Conservation (phyloP, 1,140 invertebrate species). For the Eupristina koningsbergeri region DNA sequence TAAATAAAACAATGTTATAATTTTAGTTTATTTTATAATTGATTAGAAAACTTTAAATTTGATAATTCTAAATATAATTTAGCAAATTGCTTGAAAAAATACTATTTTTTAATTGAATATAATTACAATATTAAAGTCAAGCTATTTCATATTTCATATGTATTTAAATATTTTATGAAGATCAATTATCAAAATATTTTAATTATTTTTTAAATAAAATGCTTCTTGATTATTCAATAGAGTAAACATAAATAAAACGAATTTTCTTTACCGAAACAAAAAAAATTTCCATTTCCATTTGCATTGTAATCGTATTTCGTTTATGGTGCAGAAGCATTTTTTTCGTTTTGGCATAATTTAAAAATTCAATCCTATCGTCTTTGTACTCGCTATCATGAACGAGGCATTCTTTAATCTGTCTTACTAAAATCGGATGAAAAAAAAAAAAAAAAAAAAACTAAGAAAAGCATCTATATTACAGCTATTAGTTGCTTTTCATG, state of each 20-base stretch:
- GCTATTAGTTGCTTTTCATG: conserved; percentile 16
- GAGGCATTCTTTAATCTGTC: conserved; percentile 6
- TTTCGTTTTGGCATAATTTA: not conserved
- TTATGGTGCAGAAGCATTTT: not conserved
- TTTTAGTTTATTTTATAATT: no score
- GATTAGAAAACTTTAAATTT: no score
- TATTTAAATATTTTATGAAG: not conserved
- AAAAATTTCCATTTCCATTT: conserved; percentile 26
- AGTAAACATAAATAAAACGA: not conserved
- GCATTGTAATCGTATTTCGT: conserved; percentile 23
- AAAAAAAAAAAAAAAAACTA: not conserved
- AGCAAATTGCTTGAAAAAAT: no score
- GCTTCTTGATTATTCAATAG: not conserved
- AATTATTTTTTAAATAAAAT: not conserved
- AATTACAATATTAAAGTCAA: no score
- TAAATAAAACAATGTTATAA: no score
- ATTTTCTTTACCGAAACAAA: not conserved
- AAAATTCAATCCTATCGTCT: not conserved
- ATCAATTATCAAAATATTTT: not conserved
- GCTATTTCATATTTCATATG: no score
- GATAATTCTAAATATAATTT: no score
- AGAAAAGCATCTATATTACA: not conserved
- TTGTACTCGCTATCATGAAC: not conserved
- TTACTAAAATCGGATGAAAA: not conserved
- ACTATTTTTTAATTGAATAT: no score